These are phyloP conservation scores for Globia sparganii DNA, from an alignment of 2,888 invertebrate species.

Conservation along the genomic window DNA sequence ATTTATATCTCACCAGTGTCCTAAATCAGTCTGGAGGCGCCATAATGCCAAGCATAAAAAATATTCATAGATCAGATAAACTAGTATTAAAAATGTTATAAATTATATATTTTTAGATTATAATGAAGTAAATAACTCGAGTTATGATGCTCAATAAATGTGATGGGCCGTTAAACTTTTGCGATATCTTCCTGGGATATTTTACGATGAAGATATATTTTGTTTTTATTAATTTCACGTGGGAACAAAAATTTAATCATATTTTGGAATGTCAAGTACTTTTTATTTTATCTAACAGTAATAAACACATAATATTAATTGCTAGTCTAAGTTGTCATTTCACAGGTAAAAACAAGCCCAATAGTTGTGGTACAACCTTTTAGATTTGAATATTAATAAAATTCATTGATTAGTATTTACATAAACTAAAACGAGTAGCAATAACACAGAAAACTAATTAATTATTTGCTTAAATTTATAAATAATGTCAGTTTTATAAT, in stretches of 20 bases:
- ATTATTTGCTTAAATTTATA: constrained; percentile 59
- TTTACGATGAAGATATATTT: constrained; percentile 50
- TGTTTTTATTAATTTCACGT: constrained; percentile 26
- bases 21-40: constrained; percentile 37
- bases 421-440: constrained; percentile 68
- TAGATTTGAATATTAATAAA: constrained; percentile 52
- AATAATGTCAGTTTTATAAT: constrained; percentile 64
- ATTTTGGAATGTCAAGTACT: constrained; percentile 5
- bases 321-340: not conserved
- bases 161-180: constrained; percentile 52
- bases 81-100: constrained; percentile 28
- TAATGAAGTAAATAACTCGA: constrained; percentile 34
- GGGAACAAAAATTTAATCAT: constrained; percentile 10
- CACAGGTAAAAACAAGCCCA: not conserved
- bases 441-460: constrained; percentile 58
- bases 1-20: constrained; percentile 33
- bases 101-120: constrained; percentile 41
- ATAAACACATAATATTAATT: constrained; percentile 1
- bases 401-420: constrained; percentile 58
- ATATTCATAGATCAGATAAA: constrained; percentile 33
- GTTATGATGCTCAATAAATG: constrained; percentile 48
- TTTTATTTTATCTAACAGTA: not conserved
- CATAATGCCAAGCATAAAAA: constrained; percentile 23
- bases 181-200: constrained; percentile 23
- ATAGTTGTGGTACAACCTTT: constrained; percentile 4